Evolutionary conservation across 2,113 vertebrate species (phyloP), one percentile per base, ranked within the genome.

Genomic region (Tragelaphus scriptus): DNA sequence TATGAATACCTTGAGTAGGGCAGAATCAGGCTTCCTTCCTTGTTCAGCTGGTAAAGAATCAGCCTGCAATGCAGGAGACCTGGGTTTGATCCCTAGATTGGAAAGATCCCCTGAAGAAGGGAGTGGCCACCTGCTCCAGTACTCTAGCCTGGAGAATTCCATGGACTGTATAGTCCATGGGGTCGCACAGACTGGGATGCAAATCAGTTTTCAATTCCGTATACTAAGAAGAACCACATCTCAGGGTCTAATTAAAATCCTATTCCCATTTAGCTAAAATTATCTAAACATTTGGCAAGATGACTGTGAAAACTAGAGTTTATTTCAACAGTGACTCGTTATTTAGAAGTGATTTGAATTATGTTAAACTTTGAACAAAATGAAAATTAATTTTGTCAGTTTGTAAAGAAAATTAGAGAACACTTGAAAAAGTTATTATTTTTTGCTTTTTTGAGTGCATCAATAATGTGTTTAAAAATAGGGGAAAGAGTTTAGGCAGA

Each of bases 311-410:
- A 90, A 77, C 47, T 56, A 5, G 5, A 58, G 23, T 58, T 40
- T 47, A 95, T 58, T 85, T 26, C 61, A 36, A 75, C 2, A 63
- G 32, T 65, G 9, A 81, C 5, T 68, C 1, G 11, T 71, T 65
- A 77, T 59, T 88, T 87, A 84, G 59, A 90, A 95, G 19, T 93
- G 16, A 14, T 71, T 77, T 94, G 25, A 81, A n/a, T 59, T 97
- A 88, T 79, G 3, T 47, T 82, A 92, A 71, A 65, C 30, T 56
- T 58, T 55, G 21, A 32, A 75, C 3, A 77, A 81, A 95, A 63
- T 75, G 21, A 58, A 55, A 49, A 88, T 56, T n/a, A 15, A 4
- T 89, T 85, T 90, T 86, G 23, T 61, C 63, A 89, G 51, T 86
- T 82, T 90, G 55, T 47, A 55, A 93, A 89, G 32, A 82, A 32